These are phyloP conservation scores for Zaprionus lineosus DNA, from an alignment of 2,888 invertebrate species.

Conservation along the genomic window DNA sequence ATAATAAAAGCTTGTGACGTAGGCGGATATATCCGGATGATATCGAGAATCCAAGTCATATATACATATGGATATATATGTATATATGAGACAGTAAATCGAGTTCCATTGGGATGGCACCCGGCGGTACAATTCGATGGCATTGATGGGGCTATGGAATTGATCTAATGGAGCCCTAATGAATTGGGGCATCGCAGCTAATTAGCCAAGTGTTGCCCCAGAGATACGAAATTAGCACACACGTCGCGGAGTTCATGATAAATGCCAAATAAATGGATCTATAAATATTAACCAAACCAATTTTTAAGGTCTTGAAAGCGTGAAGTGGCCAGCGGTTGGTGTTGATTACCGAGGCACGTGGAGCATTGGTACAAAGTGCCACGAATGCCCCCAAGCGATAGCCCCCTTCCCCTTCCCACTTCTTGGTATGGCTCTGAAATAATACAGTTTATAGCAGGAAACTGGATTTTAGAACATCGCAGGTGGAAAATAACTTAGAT, in stretches of 20 bases:
- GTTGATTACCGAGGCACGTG: conserved; percentile 38
- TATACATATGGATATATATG: no score
- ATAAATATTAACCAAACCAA: conserved; percentile 55
- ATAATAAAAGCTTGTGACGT: conserved; percentile 54
- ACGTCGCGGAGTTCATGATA: conserved; percentile 32
- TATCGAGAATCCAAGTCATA: background rate
- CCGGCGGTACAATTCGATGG: no score
- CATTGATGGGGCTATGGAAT: background rate
- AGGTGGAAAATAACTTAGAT: no score
- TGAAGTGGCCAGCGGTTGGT: conserved; percentile 35
- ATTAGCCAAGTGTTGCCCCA: conserved; percentile 10
- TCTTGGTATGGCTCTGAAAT: no score
- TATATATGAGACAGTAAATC: no score
- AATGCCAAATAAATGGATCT: conserved; percentile 38
- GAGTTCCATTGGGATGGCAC: conserved; percentile 7
- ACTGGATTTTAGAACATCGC: no score
- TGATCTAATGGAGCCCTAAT: conserved; percentile 22
- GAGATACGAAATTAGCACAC: conserved; percentile 57
- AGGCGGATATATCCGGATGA: conserved; percentile 1
- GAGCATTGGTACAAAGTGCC: conserved; percentile 14
- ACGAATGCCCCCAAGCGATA: conserved; percentile 29
- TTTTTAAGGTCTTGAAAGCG: conserved; percentile 42
- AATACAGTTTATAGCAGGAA: no score
- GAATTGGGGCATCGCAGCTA: conserved; percentile 30
- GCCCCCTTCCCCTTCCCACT: no score